phyloP scores from a whole-genome alignment of 2,888 invertebrate genomes.

The Terebella lapidaria region DNA sequence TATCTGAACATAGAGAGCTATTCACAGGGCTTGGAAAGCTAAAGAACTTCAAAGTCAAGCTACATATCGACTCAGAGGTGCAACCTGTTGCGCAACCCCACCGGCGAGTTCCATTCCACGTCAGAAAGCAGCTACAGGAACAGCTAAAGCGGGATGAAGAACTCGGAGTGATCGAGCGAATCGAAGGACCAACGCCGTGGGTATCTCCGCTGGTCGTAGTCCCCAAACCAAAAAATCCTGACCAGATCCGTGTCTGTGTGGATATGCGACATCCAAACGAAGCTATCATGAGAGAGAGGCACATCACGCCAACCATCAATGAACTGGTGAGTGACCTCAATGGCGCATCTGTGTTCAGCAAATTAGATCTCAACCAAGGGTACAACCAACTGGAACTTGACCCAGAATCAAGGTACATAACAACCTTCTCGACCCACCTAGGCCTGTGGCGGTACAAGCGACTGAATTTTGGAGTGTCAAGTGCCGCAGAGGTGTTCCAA shows the following conservation, averaged over 20 bases:
- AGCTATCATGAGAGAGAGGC: slow-evolving; percentile 22
- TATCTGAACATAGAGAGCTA: not conserved
- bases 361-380: slow-evolving; percentile 22
- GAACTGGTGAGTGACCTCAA: too few species aligned
- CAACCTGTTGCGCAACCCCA: slow-evolving; percentile 19
- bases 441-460: slow-evolving; percentile 22
- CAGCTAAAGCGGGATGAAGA: slow-evolving; percentile 26
- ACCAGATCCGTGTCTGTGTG: too few species aligned
- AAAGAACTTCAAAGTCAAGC: slow-evolving; percentile 16
- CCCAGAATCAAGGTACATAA: too few species aligned
- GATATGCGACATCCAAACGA: slow-evolving; percentile 26
- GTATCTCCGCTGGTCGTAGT: slow-evolving; percentile 31
- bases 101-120: slow-evolving; percentile 26
- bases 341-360: slow-evolving; percentile 21
- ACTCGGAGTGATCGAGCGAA: slow-evolving; percentile 31
- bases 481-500: slow-evolving; percentile 14
- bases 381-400: slow-evolving; percentile 24
- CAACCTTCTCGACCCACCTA: slow-evolving; percentile 21
- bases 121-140: slow-evolving; percentile 23
- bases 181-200: slow-evolving; percentile 32
- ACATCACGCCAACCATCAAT: too few species aligned
- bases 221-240: too few species aligned
- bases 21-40: slow-evolving; percentile 10
- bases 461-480: slow-evolving; percentile 14
- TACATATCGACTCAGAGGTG: slow-evolving; percentile 21